Conservation (phyloP, 2,888 invertebrate species). For the Eristalis intricaria region DNA sequence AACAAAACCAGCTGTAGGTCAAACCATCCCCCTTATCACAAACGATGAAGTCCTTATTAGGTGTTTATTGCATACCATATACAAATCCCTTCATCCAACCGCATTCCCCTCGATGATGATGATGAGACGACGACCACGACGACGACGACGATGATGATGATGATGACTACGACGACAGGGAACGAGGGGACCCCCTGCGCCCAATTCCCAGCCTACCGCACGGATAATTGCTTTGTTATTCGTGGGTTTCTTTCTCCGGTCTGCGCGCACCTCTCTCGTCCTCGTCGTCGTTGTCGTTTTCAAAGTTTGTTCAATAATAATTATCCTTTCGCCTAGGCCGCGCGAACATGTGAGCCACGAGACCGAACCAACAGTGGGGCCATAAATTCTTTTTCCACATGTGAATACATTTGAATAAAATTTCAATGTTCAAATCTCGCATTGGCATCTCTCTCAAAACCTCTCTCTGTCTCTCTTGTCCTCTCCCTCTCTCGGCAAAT, state of each 20-base stretch:
- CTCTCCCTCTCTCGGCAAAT: neutral
- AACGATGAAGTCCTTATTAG: slow-evolving; percentile 13
- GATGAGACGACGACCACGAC: neutral
- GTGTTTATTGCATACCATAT: slow-evolving; percentile 26
- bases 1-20: neutral
- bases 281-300: neutral
- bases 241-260: slow-evolving; percentile 11
- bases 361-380: slow-evolving; percentile 25
- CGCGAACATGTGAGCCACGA: slow-evolving; percentile 25
- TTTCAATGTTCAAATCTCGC: slow-evolving; percentile 15
- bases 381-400: slow-evolving; percentile 40
- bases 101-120: neutral
- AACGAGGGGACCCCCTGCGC: neutral
- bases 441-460: neutral
- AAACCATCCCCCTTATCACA: neutral
- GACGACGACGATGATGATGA: neutral
- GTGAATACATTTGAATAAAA: slow-evolving; percentile 50
- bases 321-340: slow-evolving; percentile 31
- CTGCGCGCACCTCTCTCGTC: neutral
- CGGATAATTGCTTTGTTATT: slow-evolving; percentile 28
- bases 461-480: neutral
- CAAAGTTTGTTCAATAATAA: slow-evolving; percentile 58
- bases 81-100: neutral
- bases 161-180: neutral
- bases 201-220: neutral